Conservation (phyloP, 2,797 vertebrate genomes). For the Agapornis canus region DNA sequence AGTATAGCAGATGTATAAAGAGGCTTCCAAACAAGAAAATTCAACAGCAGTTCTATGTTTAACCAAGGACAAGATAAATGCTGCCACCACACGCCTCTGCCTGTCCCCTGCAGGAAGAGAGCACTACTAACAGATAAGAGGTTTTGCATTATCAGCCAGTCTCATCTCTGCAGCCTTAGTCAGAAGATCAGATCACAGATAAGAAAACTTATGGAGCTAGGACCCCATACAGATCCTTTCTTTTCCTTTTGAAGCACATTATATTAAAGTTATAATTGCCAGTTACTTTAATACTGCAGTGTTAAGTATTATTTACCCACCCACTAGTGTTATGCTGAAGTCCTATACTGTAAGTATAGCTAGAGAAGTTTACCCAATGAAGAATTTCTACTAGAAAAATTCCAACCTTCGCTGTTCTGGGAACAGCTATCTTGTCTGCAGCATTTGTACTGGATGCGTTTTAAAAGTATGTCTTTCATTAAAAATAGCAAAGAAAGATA, state of each 20-base stretch:
- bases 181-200: not conserved
- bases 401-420: not conserved
- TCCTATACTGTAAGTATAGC: not conserved
- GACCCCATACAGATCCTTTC: not conserved
- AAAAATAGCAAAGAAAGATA: not conserved
- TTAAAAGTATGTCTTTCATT: not conserved
- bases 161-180: not conserved
- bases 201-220: not conserved
- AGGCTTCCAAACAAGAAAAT: not conserved
- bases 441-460: not conserved
- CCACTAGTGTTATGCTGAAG: not conserved
- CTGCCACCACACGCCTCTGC: not conserved
- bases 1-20: not conserved
- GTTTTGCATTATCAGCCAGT: not conserved
- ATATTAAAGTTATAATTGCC: not conserved
- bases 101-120: not conserved
- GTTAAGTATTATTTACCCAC: not conserved
- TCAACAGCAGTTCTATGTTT: not conserved
- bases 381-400: not conserved
- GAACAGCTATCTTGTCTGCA: not conserved
- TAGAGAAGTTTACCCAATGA: not conserved
- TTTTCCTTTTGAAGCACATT: not conserved
- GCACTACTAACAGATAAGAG: not conserved
- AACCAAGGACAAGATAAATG: slow-evolving; percentile 15
- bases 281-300: not conserved